Conservation (phyloP, 2,113 vertebrate species). For the Sylvilagus bachmani region DNA sequence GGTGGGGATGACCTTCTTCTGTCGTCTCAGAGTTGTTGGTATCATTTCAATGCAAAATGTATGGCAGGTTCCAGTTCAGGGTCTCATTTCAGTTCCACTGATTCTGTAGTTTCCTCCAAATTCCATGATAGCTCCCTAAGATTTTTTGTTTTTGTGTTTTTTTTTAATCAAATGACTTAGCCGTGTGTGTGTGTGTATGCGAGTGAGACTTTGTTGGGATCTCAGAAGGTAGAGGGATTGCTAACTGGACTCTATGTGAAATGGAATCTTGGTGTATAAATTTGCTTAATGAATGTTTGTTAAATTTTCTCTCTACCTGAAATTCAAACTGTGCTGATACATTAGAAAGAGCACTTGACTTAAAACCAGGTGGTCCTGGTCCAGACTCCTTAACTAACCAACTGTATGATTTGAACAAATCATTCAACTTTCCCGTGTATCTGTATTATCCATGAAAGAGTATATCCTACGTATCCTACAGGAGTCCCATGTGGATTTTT, state of each 20-base stretch:
- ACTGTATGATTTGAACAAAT: background rate
- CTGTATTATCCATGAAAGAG: conserved; percentile 9
- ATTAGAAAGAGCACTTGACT: conserved; percentile 12
- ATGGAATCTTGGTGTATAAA: background rate
- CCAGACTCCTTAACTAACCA: background rate
- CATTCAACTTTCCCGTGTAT: background rate
- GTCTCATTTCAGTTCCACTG: background rate
- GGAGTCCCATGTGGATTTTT: background rate
- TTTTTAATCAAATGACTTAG: background rate
- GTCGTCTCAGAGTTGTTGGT: background rate
- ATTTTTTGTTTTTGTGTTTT: no score
- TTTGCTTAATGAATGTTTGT: background rate
- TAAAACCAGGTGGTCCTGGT: background rate
- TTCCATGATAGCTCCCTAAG: background rate
- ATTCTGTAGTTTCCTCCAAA: background rate
- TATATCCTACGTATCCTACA: background rate
- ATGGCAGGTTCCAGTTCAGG: background rate
- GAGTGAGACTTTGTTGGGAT: background rate
- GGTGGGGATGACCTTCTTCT: background rate
- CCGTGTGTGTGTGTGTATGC: background rate
- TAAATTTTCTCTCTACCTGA: conserved; percentile 11
- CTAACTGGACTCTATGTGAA: background rate
- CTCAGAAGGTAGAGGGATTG: background rate
- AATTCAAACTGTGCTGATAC: background rate
- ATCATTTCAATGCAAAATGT: background rate